Base-by-base conservation (phyloP, 2,888 invertebrate genomes). In the Galeopsomyia nigrocyanea region DNA sequence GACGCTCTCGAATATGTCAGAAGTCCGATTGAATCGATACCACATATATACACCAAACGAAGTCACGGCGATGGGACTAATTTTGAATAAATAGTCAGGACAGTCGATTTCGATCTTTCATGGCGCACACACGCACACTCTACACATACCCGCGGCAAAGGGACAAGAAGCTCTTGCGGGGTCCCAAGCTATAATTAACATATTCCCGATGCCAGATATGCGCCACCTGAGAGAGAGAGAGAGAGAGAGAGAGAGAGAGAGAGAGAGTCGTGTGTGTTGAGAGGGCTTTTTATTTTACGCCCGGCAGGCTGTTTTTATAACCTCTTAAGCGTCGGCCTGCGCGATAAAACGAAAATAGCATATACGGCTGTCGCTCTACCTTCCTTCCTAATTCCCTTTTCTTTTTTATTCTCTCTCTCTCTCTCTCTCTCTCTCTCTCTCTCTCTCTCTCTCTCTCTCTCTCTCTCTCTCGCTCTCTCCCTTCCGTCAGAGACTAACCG, bases 161-260 rank as follows among this genome's bases (percentile, higher is more conserved):
- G n/a, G 26, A 10, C 19, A 50, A 51, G 47, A 51, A 57, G 69
- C 46, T 63, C 64, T 39, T 39, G 39, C 39, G 39, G 39, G 26
- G 58, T 69, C 58, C 22, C 55, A 3, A 26, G n/a, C 71, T 76
- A 67, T 74, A 80, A 80, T 80, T 80, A 80, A 79, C 78, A 78
- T 78, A 78, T 71, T 77, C 74, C 71, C 70, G 79, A 79, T 79
- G 67, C 7, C 56, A 75, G 80, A 80, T 80, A 80, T 64, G 16
- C 57, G 17, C 31, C 64, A 71, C 70, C 58, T 65, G 50, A 73
- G 70, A 74, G 71, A 66, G 49, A 21, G 68, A 56, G 22, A 3
- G 39, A 7, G 26, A 5, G 3, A 74, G 71, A 66, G 49, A 21
- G 50, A 73, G 70, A 74, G 71, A 66, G 49, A 21, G 68, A 56